Percentiles rank a stretch among this genome's conserved stretches.
Conservation (phyloP, 2,113 vertebrate genomes). For the Beaufortia kweichowensis region DNA sequence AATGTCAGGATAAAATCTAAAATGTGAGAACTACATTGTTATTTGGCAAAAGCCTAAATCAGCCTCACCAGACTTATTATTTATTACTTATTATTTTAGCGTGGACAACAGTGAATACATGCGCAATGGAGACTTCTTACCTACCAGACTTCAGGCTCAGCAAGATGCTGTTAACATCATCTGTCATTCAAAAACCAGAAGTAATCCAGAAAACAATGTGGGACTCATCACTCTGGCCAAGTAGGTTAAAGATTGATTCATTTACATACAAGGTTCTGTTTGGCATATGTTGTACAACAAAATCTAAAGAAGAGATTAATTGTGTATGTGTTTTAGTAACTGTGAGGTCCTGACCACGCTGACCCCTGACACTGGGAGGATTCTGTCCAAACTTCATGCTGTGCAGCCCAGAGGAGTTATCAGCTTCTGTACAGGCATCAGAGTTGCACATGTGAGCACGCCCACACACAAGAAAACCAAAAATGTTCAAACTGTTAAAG, state of each 20-base stretch:
- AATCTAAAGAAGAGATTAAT: not conserved
- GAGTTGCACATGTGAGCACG: constrained; percentile 82
- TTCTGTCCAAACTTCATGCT: constrained; percentile 93
- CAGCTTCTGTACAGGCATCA: constrained; percentile 93
- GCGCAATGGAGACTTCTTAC: constrained; percentile 96
- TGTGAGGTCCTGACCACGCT: constrained; percentile 95
- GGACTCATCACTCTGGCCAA: constrained; percentile 96
- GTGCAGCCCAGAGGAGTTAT: constrained; percentile 92
- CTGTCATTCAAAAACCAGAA: constrained; percentile 86
- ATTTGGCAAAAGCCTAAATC: not conserved
- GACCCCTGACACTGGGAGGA: constrained; percentile 90
- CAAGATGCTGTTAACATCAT: constrained; percentile 97
- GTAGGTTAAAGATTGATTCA: constrained; percentile 64
- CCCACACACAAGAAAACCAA: not conserved
- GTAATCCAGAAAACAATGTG: constrained; percentile 94
- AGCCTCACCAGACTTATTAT: too few species aligned
- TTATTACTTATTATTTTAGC: constrained; percentile 63
- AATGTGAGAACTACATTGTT: not conserved
- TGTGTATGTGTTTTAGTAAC: constrained; percentile 74
- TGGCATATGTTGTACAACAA: not conserved
- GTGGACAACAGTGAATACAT: constrained; percentile 99
- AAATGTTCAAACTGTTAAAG: not conserved
- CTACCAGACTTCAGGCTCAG: constrained; percentile 94
- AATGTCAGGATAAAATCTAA: not conserved
- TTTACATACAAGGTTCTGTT: not conserved